Evolutionary conservation across 2,888 invertebrate genomes (phyloP).

Genomic region (Xestia sexstrigata): DNA sequence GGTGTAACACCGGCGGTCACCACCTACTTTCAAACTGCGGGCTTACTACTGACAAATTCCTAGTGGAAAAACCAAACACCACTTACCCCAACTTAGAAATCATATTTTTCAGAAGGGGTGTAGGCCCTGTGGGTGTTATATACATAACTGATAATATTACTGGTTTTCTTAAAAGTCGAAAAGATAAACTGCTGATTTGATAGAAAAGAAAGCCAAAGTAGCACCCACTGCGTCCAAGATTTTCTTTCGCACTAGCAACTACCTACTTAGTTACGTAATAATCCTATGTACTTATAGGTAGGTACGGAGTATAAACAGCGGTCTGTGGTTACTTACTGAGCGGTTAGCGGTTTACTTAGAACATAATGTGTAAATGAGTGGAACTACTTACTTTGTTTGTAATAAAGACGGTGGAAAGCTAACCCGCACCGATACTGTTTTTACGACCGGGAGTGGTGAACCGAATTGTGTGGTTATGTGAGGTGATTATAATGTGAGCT

Average conservation of each 20-base stretch:
- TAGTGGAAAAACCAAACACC: background rate
- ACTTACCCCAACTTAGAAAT: background rate
- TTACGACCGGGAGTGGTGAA: constrained; percentile 35
- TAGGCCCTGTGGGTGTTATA: too few species aligned
- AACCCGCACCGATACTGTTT: constrained; percentile 24
- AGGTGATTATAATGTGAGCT: constrained; percentile 6
- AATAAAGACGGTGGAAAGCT: constrained; percentile 37
- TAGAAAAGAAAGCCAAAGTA: background rate
- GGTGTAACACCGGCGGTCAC: background rate
- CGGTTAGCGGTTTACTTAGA: constrained; percentile 34
- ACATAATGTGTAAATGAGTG: constrained; percentile 39
- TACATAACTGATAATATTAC: too few species aligned
- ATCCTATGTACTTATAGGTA: background rate
- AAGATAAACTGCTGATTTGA: background rate
- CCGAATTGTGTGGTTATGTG: constrained; percentile 14
- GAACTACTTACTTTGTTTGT: constrained; percentile 38
- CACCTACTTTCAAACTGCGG: background rate
- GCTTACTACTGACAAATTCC: background rate
- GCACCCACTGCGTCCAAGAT: too few species aligned
- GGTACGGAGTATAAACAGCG: constrained; percentile 22
- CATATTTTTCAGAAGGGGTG: background rate
- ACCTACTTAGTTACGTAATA: background rate
- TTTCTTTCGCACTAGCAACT: background rate
- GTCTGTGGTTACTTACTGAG: constrained; percentile 14
- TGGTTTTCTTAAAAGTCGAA: background rate